Conservation (phyloP, 2,113 vertebrate species). For the Poecile atricapillus region DNA sequence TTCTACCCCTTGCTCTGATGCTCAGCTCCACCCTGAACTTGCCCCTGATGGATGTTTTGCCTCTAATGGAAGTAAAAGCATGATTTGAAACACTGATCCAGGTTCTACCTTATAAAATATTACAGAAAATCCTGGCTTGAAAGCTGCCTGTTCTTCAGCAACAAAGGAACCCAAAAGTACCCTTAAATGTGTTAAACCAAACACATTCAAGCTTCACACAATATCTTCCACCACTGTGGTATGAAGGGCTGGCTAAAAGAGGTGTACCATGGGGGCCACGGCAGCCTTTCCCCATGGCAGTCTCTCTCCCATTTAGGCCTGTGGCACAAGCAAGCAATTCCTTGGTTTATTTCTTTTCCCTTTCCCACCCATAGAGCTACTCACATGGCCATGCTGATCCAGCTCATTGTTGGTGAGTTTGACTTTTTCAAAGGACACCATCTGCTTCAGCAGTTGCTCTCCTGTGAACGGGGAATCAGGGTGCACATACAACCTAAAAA, state of each 20-base stretch:
- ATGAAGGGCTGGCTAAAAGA: background rate
- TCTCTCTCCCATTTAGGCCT: background rate
- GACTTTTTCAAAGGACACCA: constrained; percentile 99
- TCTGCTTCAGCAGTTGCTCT: constrained; percentile 96
- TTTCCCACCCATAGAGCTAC: constrained; percentile 36
- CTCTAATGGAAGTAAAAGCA: background rate
- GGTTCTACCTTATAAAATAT: background rate
- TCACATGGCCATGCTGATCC: constrained; percentile 96
- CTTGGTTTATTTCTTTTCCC: background rate
- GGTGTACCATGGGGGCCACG: fast-evolving
- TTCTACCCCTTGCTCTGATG: background rate
- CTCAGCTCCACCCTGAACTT: background rate
- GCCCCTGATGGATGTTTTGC: background rate
- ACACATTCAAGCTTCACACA: fast-evolving
- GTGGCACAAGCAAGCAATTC: background rate
- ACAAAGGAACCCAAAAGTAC: background rate
- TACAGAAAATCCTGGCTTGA: background rate
- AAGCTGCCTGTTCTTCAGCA: background rate
- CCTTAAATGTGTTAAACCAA: background rate
- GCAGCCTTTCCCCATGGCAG: background rate
- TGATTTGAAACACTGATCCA: background rate
- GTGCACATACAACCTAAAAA: constrained; percentile 90
- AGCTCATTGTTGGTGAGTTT: constrained; percentile 98
- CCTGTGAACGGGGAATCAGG: constrained; percentile 96
- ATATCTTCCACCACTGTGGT: background rate